Base-by-base conservation (phyloP, 2,888 invertebrate genomes). In the Eristalis pertinax region DNA sequence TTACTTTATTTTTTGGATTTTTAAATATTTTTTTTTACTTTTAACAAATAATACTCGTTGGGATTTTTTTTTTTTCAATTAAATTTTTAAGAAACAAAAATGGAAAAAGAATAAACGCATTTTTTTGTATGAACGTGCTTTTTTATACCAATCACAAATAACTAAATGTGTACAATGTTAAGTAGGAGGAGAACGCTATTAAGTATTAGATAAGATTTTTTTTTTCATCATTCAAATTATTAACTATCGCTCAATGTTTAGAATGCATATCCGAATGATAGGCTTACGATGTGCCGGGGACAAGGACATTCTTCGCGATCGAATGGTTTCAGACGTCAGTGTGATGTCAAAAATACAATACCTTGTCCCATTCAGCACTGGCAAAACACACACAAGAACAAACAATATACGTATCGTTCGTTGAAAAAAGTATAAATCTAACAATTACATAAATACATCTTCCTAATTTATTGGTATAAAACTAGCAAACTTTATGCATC, bases 381-480 rank as follows among this genome's bases (percentile, higher is more conserved):
- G n/a, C n/a, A n/a, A 19, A 8, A 0, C 50, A 19, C 5, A 19
- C 19, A 19, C n/a, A 19, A 19, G 7, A 19, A 19, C 19, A 7
- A 19, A 50, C 19, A 50, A n/a, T n/a, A n/a, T n/a, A 43, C 43
- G 15, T 43, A 43, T 15, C 43, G 50, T 19, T 3, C 19, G 19
- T 19, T n/a, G 19, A n/a, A 1, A 8, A n/a, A 1, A 8, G 15
- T 43, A 0, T 8, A 19, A 19, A 50, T n/a, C 19, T 19, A 50
- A 4, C 19, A 50, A 7, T 19, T 8, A 22, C 15, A 50, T n/a
- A n/a, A 50, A 50, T 50, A n/a, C 43, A 67, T 50, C 50, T 83
- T 87, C 86, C 86, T 87, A 87, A 56, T 24, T 74, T 78, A 79
- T 83, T 87, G 79, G 76, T 67, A 75, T 87, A 72, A 75, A 87